These are phyloP conservation scores for Pseudopipra pipra DNA, from an alignment of 2,113 vertebrate species.

Conservation along the genomic window DNA sequence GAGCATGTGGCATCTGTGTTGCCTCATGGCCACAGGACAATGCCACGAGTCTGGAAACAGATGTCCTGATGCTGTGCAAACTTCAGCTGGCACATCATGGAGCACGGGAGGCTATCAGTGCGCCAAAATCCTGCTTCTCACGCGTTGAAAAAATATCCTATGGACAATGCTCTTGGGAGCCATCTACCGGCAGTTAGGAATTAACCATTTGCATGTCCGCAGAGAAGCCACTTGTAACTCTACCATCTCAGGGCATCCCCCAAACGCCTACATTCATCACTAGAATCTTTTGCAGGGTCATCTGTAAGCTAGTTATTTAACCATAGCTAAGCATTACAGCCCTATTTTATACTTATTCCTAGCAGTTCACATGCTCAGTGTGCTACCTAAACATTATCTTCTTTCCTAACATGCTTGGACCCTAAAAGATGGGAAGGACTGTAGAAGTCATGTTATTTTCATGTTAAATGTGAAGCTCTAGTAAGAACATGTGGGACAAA, in stretches of 20 bases:
- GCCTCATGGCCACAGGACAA: neutral
- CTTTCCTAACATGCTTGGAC: neutral
- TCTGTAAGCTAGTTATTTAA: neutral
- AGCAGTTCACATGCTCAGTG: neutral
- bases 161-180: conserved; percentile 45
- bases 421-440: neutral
- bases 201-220: neutral
- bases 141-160: neutral
- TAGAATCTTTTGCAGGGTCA: neutral
- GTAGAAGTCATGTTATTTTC: neutral
- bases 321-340: neutral
- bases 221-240: neutral
- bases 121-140: accelerated
- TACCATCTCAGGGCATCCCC: neutral
- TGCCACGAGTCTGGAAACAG: accelerated
- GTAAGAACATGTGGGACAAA: neutral
- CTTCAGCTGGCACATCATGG: neutral
- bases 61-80: neutral
- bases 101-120: neutral
- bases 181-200: conserved; percentile 35
- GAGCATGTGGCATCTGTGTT: accelerated
- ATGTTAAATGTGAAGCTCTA: neutral
- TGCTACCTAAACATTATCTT: neutral
- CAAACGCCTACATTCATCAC: neutral
- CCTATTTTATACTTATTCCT: neutral